These are phyloP conservation scores for Protophormia terraenovae DNA, from an alignment of 2,888 invertebrate species.

Conservation along the genomic window DNA sequence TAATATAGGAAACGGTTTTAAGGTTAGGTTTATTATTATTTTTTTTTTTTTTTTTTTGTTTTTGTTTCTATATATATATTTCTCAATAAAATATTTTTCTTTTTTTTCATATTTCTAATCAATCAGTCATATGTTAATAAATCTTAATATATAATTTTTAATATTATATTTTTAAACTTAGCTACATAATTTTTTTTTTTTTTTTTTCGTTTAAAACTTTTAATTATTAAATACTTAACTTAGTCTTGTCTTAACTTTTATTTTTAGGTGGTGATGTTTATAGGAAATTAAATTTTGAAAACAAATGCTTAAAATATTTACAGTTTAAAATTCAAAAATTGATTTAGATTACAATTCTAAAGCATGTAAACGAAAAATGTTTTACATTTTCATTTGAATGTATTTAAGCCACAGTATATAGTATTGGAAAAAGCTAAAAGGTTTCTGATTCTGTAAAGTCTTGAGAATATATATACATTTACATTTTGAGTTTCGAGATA, in stretches of 20 bases:
- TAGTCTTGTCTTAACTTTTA: constrained; percentile 50
- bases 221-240: constrained; percentile 65
- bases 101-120: constrained; percentile 48
- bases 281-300: constrained; percentile 1
- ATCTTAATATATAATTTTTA: constrained; percentile 51
- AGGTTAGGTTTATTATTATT: not conserved
- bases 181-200: constrained; percentile 52
- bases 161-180: constrained; percentile 49
- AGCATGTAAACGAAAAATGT: no score
- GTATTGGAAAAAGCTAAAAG: no score
- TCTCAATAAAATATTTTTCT: constrained; percentile 19
- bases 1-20: constrained; percentile 48
- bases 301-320: not conserved
- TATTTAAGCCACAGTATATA: no score
- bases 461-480: no score
- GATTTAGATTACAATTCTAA: no score
- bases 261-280: constrained; percentile 31
- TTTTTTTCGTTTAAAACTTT: constrained; percentile 51
- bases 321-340: not conserved
- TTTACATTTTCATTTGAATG: no score
- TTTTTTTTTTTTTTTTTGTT: not conserved
- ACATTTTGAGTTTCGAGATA: no score
- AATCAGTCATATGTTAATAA: constrained; percentile 62
- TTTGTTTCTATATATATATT: no score
- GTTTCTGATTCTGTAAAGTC: no score